These are phyloP conservation scores for Lucinisca nassula DNA, from an alignment of 2,888 invertebrate genomes.

Conservation along the genomic window DNA sequence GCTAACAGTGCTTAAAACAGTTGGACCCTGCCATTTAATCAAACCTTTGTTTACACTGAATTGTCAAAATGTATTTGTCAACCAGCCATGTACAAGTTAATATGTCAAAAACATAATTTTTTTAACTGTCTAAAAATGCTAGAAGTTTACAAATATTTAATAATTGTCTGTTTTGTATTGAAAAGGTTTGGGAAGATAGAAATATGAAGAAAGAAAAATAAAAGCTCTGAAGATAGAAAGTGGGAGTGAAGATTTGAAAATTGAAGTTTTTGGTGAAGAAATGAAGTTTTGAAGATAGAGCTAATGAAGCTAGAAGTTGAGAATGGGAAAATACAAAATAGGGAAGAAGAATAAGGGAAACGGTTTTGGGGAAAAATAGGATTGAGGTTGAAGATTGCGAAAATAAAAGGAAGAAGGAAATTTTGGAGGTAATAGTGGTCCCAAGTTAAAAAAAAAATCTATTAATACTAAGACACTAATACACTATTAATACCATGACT, in stretches of 20 bases:
- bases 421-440: neutral
- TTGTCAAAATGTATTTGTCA: too few relatives aligned
- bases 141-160: too few relatives aligned
- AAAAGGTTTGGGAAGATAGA: slow-evolving; percentile 10
- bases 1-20: too few relatives aligned
- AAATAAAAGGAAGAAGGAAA: neutral
- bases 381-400: too few relatives aligned
- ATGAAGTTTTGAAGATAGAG: neutral
- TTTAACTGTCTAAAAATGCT: too few relatives aligned
- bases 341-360: neutral
- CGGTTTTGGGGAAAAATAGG: neutral
- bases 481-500: too few relatives aligned
- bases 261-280: neutral
- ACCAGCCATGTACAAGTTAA: too few relatives aligned
- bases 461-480: too few relatives aligned
- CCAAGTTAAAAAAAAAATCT: too few relatives aligned
- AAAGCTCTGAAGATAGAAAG: neutral
- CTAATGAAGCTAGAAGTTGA: slow-evolving; percentile 1
- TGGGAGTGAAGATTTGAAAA: neutral
- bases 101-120: too few relatives aligned
- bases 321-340: neutral
- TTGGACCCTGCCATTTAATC: too few relatives aligned
- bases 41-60: too few relatives aligned
- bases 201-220: neutral
- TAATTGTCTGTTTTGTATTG: neutral